Evolutionary conservation across 2,113 vertebrate species (phyloP).

Genomic region (Pardalotus punctatus): DNA sequence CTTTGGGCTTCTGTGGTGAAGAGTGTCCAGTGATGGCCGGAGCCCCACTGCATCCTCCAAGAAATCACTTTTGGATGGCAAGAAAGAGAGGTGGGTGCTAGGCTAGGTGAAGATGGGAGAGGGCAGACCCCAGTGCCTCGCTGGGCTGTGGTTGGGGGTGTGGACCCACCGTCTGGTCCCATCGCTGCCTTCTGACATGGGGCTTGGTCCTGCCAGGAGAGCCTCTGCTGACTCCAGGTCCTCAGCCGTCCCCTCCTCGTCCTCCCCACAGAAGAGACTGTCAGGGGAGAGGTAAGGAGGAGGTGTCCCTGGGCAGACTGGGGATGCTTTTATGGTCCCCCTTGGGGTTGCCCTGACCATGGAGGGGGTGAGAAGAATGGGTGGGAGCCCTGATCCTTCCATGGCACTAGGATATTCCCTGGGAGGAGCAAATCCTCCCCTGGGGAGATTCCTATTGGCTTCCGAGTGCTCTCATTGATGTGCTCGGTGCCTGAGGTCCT

Average conservation of each 20-base stretch:
- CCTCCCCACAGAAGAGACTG: constrained; percentile 79
- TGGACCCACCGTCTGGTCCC: not conserved
- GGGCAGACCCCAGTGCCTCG: not conserved
- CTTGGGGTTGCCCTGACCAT: not conserved
- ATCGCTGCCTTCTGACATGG: rapidly evolving
- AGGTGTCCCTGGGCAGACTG: not conserved
- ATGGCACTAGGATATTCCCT: not conserved
- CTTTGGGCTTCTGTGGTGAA: not conserved
- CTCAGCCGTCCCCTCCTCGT: not conserved
- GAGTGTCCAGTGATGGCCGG: not conserved
- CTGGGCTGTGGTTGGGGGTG: rapidly evolving
- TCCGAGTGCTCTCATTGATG: rapidly evolving
- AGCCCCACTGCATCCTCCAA: not conserved
- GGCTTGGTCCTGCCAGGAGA: constrained; percentile 65
- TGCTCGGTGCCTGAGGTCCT: not conserved
- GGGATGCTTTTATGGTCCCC: not conserved
- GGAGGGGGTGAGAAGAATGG: not conserved
- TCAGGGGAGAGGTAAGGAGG: constrained; percentile 78
- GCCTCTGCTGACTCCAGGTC: constrained; percentile 81
- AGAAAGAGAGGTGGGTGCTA: constrained; percentile 44
- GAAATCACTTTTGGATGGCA: constrained; percentile 4
- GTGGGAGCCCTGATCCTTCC: not conserved
- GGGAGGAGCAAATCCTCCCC: not conserved
- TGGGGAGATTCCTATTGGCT: not conserved
- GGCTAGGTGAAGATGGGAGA: not conserved